Evolutionary conservation across 1,140 invertebrate species (phyloP), one percentile per base, ranked within the genome.

Genomic region (Melanaphis sacchari): DNA sequence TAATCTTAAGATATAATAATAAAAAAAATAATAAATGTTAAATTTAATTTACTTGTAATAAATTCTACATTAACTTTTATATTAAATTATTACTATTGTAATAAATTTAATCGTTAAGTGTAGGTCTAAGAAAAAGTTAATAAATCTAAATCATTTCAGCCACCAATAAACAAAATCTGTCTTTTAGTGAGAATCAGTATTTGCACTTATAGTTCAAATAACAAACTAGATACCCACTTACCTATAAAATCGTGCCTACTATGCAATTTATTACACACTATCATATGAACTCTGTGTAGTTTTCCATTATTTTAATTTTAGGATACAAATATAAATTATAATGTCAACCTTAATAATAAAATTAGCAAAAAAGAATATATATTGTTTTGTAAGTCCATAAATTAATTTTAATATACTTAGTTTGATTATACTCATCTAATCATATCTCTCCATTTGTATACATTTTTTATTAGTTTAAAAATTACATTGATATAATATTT

Each of bases 121-220:
- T 76, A 2, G 31, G 31, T n/a, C n/a, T n/a, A 76, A 18, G 59
- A 76, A 76, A 76, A 76, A n/a, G 31, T n/a, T n/a, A n/a, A 76
- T 76, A 76, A 76, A 76, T 76, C 31, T 76, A 15, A 76, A 76
- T 76, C 15, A 76, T 76, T 76, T 76, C 15, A 5, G n/a, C 15
- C 15, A 31, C 31, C 31, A 40, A 84, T 40, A 84, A 40, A 40
- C 40, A 84, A 84, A 84, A 84, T 40, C 38, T 40, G 38, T 40
- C 82, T 41, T 84, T 84, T 46, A 31, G 26, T 87, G 5, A n/a
- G 41, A 46, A 87, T 31, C 40, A 43, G 40, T 87, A 26, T 87
- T 87, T n/a, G 40, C 84, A 87, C 84, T 43, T 87, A 87, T n/a
- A 87, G 40, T 87, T 87, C 26, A 87, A 87, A 87, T 31, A 87